Evolutionary conservation across 2,797 vertebrate genomes (phyloP), one percentile per base, ranked within the genome.

Genomic region (Lycodopsis pacificus): DNA sequence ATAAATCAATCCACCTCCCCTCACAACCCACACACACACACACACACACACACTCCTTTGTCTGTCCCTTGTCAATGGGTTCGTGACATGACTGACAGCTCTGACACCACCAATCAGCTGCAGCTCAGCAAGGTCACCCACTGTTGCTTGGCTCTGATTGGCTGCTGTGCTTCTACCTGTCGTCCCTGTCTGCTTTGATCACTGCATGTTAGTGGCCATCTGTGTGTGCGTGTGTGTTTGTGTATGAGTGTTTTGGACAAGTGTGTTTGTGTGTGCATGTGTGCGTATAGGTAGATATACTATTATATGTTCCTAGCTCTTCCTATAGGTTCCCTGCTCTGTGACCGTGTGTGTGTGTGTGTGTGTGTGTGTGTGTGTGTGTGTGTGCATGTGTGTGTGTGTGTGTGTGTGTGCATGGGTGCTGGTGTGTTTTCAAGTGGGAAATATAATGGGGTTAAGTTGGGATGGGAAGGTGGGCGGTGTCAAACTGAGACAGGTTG

Each of bases 401-500:
- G 54, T 62, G 51, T 70, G 49, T 32, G 42, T 48, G 34, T 46
- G 48, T 40, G 51, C 44, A 38, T 38, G 36, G 63, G 63, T 32
- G 20, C 1, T 42, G 13, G 46, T 63, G 72, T 82, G 34, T 65
- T 34, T 72, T 73, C 30, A 75, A 57, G 63, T 68, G 54, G 72
- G 68, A 73, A 76, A 71, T 76, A 53, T 77, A 79, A 84, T 67
- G 71, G 67, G 83, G 85, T 89, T 84, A 85, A 81, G 67, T 83
- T 87, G 95, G 93, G 94, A 95, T 93, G 73, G 71, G 76, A 83
- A 79, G 51, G 68, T 72, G 59, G 86, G 71, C 71, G 95, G 95
- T 96, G 95, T 96, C 92, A 95, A 95, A 96, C 94, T 93, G 92
- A 96, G 95, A 96, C 96, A 95, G 95, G 96, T 95, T 96, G 95